These are phyloP conservation scores for Camponotus floridanus DNA, from an alignment of 1,140 invertebrate species.

Conservation along the genomic window DNA sequence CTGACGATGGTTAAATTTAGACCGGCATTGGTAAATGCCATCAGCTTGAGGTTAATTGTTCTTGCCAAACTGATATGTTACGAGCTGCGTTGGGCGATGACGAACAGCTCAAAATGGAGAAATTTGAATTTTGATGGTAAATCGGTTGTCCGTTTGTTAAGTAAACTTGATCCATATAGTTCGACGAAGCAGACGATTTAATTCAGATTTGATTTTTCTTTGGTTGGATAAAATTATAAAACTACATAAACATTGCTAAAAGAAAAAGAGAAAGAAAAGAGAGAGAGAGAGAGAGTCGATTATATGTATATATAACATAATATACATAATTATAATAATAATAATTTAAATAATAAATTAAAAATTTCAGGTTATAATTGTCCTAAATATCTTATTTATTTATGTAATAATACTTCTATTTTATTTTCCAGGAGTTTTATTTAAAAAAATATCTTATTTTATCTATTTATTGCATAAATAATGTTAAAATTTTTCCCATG, in stretches of 20 bases:
- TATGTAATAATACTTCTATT: too few species aligned
- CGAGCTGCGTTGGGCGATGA: constrained; percentile 29
- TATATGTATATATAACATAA: background rate
- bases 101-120: constrained; percentile 17
- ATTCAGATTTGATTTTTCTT: background rate
- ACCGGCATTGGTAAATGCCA: constrained; percentile 52
- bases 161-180: constrained; percentile 13
- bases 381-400: too few species aligned
- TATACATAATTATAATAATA: too few species aligned
- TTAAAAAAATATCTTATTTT: too few species aligned
- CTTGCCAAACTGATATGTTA: constrained; percentile 58
- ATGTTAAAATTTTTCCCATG: too few species aligned
- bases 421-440: too few species aligned
- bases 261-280: too few species aligned
- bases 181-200: constrained; percentile 21
- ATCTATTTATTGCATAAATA: too few species aligned
- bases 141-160: constrained; percentile 9
- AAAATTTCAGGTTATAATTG: too few species aligned
- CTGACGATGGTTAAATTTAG: constrained; percentile 54
- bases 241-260: background rate
- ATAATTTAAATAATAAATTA: too few species aligned
- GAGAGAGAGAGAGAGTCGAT: background rate
- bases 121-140: constrained; percentile 53
- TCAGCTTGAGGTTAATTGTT: constrained; percentile 57
- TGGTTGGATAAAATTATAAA: background rate